phyloP scores from a whole-genome alignment of 2,888 invertebrate species.

The Spialia ferax region DNA sequence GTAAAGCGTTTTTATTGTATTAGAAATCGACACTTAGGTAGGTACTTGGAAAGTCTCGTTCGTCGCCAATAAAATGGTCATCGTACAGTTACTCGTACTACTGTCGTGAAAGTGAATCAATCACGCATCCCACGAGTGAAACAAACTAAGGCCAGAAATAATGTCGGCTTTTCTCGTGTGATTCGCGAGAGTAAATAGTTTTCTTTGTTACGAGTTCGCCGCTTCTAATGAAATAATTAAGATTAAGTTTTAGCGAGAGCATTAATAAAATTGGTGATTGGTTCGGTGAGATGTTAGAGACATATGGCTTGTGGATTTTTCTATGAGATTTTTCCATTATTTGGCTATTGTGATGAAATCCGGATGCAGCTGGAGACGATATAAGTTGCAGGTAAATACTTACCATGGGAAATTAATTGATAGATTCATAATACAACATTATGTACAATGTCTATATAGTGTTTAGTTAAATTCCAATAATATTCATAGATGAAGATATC shows the following conservation, averaged over 20 bases:
- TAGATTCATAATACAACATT: neutral
- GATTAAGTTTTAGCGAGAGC: conserved; percentile 7
- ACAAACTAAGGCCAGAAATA: conserved; percentile 25
- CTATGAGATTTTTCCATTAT: neutral
- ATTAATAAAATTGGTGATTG: neutral
- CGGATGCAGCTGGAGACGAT: conserved; percentile 19
- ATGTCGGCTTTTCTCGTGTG: conserved; percentile 21
- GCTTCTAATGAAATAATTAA: conserved; percentile 20
- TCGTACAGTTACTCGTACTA: conserved; percentile 3
- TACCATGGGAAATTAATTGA: neutral
- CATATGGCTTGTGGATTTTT: neutral
- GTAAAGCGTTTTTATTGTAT: no score
- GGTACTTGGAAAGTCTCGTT: neutral
- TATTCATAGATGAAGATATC: no score
- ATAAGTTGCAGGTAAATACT: conserved; percentile 21
- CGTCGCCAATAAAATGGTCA: neutral
- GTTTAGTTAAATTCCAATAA: no score
- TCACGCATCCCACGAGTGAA: conserved; percentile 49
- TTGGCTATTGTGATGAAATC: neutral
- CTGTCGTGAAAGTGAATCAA: conserved; percentile 56
- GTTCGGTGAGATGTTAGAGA: neutral
- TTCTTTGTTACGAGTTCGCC: conserved; percentile 20
- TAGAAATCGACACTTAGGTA: no score
- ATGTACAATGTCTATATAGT: no score
- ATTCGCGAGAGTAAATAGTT: conserved; percentile 23